Conservation (phyloP, 2,888 invertebrate species). For the Tribolium freemani region DNA sequence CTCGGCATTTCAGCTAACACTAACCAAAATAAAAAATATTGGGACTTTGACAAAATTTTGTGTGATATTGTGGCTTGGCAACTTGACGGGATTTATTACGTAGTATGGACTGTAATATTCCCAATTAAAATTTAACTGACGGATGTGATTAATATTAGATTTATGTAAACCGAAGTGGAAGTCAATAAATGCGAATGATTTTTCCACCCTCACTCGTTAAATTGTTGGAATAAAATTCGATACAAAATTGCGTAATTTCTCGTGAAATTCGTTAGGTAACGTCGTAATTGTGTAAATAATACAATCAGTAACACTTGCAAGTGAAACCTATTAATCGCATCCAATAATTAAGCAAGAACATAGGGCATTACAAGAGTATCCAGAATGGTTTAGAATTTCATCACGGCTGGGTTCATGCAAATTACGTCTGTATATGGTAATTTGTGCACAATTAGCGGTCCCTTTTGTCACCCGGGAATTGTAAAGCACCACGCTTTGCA, state of each 20-base stretch:
- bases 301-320: neutral
- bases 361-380: conserved; percentile 35
- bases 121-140: neutral
- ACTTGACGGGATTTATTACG: neutral
- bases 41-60: no score
- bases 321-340: conserved; percentile 6
- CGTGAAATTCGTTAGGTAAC: neutral
- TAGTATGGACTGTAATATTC: neutral
- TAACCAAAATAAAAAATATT: no score
- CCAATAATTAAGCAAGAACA: conserved; percentile 23
- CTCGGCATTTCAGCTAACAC: no score
- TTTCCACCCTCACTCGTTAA: neutral
- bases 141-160: neutral
- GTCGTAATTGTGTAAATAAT: neutral
- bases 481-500: conserved; percentile 22
- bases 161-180: neutral
- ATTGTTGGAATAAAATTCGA: neutral
- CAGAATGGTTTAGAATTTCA: conserved; percentile 47
- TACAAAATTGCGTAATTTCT: neutral
- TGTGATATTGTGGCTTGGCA: neutral
- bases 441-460: conserved; percentile 54
- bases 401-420: conserved; percentile 48
- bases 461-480: conserved; percentile 37
- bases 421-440: conserved; percentile 54
- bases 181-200: neutral